Evolutionary conservation across 2,113 vertebrate species (phyloP).

Genomic region (Phycodurus eques): DNA sequence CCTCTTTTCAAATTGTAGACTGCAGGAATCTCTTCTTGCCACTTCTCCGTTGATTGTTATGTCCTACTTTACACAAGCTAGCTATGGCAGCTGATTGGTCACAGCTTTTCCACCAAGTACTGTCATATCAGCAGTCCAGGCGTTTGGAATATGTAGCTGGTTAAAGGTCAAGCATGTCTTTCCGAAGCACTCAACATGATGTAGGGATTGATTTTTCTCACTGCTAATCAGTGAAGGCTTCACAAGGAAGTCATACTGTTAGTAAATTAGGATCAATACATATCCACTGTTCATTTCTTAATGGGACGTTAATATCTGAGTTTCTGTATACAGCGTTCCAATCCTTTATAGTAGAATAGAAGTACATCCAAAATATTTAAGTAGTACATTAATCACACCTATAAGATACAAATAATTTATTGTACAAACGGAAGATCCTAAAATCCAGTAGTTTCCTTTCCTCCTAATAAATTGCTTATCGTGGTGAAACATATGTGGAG

Average conservation of each 20-base stretch:
- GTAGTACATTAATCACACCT: background rate
- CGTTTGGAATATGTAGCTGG: background rate
- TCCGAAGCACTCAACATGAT: background rate
- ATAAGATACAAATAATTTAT: background rate
- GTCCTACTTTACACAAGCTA: no score
- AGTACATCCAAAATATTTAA: background rate
- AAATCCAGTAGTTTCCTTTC: background rate
- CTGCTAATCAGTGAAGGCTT: background rate
- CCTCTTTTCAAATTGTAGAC: no score
- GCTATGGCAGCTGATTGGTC: no score
- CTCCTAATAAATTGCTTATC: background rate
- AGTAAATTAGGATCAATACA: background rate
- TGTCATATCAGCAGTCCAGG: background rate
- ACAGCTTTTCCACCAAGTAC: no score
- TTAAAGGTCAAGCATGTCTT: background rate
- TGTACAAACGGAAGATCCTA: background rate
- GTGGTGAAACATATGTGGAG: conserved; percentile 1
- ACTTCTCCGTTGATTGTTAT: no score
- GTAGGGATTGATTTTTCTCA: background rate
- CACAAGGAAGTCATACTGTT: background rate
- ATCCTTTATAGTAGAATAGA: background rate
- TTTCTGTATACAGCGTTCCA: background rate
- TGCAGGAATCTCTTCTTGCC: no score
- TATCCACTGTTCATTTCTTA: background rate
- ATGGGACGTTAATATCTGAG: background rate